phyloP scores from a whole-genome alignment of 2,888 invertebrate genomes.

The Eutolmus rufibarbis region DNA sequence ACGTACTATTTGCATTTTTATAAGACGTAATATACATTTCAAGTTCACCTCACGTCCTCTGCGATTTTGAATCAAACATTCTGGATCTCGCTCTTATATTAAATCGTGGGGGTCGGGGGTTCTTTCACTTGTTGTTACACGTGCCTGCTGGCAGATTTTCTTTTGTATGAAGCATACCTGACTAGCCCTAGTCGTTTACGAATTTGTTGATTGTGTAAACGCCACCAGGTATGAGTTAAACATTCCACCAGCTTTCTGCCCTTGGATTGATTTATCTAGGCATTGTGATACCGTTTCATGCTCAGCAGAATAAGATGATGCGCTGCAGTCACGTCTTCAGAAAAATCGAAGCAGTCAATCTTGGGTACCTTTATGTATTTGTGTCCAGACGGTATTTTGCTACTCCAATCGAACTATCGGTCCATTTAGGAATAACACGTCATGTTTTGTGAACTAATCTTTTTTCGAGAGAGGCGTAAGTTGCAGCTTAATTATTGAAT shows the following conservation, averaged over 20 bases:
- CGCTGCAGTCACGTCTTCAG: not conserved
- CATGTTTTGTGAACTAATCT: not conserved
- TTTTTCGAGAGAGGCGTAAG: not conserved
- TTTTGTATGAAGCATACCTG: constrained; percentile 9
- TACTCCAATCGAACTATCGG: not conserved
- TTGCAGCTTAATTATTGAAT: not conserved
- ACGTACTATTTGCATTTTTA: constrained; percentile 47
- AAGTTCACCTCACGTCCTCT: constrained; percentile 45
- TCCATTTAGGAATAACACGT: not conserved
- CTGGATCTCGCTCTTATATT: not conserved
- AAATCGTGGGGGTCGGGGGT: not conserved
- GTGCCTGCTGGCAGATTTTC: not conserved
- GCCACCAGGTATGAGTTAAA: not conserved
- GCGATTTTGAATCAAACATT: constrained; percentile 36
- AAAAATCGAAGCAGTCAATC: not conserved
- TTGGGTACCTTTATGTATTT: not conserved
- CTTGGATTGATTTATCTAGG: not conserved
- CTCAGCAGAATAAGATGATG: not conserved
- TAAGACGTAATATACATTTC: constrained; percentile 37
- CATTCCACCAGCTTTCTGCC: not conserved
- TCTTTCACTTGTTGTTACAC: constrained; percentile 4
- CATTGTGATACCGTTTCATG: not conserved
- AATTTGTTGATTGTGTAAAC: constrained; percentile 5
- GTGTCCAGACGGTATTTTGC: not conserved
- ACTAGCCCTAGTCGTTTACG: not conserved